Evolutionary conservation across 2,797 vertebrate species (phyloP).

Genomic region (Pelodytes ibericus): DNA sequence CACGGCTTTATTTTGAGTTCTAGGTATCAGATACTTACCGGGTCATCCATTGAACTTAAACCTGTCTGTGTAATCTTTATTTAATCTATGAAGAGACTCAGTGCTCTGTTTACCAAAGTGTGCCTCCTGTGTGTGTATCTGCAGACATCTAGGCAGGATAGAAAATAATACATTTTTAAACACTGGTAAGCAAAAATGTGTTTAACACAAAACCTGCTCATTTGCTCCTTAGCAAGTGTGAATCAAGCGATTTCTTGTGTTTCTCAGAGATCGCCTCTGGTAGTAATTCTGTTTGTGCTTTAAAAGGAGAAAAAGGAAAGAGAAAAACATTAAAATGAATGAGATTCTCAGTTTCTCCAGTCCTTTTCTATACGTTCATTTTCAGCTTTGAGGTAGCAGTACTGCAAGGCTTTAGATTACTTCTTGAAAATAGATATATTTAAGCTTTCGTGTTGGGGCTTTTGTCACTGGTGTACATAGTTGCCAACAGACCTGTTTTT

Average conservation of each 20-base stretch:
- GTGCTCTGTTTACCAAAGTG: not conserved
- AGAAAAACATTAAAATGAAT: slow-evolving; percentile 50
- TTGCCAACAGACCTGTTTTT: too few species aligned
- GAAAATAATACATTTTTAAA: slow-evolving; percentile 28
- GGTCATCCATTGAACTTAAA: not conserved
- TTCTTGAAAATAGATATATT: too few species aligned
- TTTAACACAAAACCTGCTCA: slow-evolving; percentile 36
- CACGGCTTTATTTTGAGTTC: too few species aligned
- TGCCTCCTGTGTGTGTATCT: not conserved
- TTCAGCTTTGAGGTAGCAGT: slow-evolving; percentile 8
- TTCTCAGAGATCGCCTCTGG: slow-evolving; percentile 42
- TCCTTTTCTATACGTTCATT: slow-evolving; percentile 17
- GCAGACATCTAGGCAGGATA: not conserved
- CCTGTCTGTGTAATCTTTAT: not conserved
- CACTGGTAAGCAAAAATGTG: slow-evolving; percentile 43
- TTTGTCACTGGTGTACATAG: too few species aligned
- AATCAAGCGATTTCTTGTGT: slow-evolving; percentile 54
- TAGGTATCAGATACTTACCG: not conserved
- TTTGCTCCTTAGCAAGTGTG: slow-evolving; percentile 44
- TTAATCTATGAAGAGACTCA: not conserved
- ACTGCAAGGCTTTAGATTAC: too few species aligned
- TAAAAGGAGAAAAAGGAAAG: slow-evolving; percentile 12
- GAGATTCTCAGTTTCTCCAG: slow-evolving; percentile 31
- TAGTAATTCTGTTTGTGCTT: slow-evolving; percentile 52
- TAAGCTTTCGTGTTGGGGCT: too few species aligned